A percentile compares a stretch with the other conserved stretches of the same genome.
Evolutionary conservation across 1,140 invertebrate genomes (phyloP).

Genomic region (Apis laboriosa): DNA sequence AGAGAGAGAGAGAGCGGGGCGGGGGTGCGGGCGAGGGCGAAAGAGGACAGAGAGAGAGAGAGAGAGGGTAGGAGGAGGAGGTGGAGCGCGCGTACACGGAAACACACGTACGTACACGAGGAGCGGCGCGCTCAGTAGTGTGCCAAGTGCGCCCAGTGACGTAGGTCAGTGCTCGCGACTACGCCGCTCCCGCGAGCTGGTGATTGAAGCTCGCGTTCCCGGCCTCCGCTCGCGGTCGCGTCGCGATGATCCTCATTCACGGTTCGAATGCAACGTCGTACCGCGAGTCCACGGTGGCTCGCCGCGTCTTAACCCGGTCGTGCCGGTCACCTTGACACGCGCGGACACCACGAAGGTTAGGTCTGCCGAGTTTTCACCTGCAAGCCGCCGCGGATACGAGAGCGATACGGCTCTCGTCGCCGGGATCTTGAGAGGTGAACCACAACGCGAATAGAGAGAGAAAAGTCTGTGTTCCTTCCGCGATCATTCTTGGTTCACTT

Average conservation of each 20-base stretch:
- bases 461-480: too few species aligned
- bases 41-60: neutral
- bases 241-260: constrained; percentile 17
- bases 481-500: too few species aligned
- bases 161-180: constrained; percentile 71
- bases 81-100: constrained; percentile 24
- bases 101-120: constrained; percentile 44
- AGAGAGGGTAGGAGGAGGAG: neutral
- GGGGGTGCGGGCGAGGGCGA: neutral
- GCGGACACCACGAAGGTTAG: constrained; percentile 22
- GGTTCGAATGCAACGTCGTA: too few species aligned
- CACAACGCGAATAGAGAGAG: too few species aligned
- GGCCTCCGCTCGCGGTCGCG: neutral
- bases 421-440: neutral
- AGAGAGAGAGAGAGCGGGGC: neutral
- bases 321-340: constrained; percentile 46
- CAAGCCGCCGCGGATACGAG: neutral
- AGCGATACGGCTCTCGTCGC: neutral
- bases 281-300: neutral
- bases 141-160: constrained; percentile 68
- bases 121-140: constrained; percentile 48
- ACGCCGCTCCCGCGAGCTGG: constrained; percentile 49
- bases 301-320: constrained; percentile 3
- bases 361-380: constrained; percentile 22
- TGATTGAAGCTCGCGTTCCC: constrained; percentile 3